Base-by-base conservation (phyloP, 1,140 invertebrate genomes). In the Anastrepha obliqua region DNA sequence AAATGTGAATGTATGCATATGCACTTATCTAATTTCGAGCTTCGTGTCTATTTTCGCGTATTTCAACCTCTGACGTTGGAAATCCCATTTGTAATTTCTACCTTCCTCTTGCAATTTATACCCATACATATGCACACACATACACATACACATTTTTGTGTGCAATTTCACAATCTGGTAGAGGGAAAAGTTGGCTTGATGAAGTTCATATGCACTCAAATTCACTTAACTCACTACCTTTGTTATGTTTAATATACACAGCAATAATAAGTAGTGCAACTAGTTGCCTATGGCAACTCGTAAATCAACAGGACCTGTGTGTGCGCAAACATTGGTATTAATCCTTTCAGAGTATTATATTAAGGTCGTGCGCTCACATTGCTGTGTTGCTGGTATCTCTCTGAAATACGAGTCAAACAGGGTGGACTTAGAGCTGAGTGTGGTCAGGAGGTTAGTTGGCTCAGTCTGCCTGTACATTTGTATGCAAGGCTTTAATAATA, bases 61-160 rank as follows among this genome's bases (percentile, higher is more conserved):
- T 20, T 67, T 67, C 47, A 20, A 44, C 70, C n/a, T 44, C 47
- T 51, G 20, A 55, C 15, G 11, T 55, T 81, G 74, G 44, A 81
- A 55, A 81, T 81, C 74, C 74, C 47, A 81, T 81, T 81, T 81
- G 44, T 81, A 81, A 81, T 81, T 81, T 81, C 47, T 81, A 17
- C 51, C 47, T 81, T 81, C 51, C 74, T 20, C 47, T 81, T 11
- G 13, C 20, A 81, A 81, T 81, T 58, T 55, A 51, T 62, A 7
- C 44, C 9, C 3, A 47, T 58, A 42, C 7, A 3, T 81, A 11
- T 51, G 17, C 55, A 55, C 55, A 17, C 55, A 20, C 3, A 13
- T 58, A 0, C 15, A 51, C 8, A 8, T 13, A 8, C 42, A 20
- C 11, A 55, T 9, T n/a, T 9, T 9, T 55, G 17, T 81, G 9